phyloP scores from a whole-genome alignment of 2,888 invertebrate genomes.

The Thyatira batis region DNA sequence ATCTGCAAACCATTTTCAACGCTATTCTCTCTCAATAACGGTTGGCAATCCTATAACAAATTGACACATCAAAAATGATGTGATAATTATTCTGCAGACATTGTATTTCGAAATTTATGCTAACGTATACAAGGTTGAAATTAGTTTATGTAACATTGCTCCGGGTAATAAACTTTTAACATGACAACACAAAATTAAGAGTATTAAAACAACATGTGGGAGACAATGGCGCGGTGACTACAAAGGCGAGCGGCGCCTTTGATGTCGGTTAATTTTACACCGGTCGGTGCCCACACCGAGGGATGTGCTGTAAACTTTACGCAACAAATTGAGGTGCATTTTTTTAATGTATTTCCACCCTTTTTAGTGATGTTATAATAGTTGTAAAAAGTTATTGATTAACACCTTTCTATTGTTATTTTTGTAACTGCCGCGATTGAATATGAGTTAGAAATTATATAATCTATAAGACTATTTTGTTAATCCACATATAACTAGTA shows the following conservation, averaged over 20 bases:
- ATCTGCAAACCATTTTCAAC: not conserved
- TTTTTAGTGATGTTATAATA: not conserved
- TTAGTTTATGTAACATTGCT: conserved; percentile 15
- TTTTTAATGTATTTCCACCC: conserved; percentile 9
- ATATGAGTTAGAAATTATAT: too few species aligned
- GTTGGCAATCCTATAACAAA: conserved; percentile 2
- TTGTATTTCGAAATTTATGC: conserved; percentile 14
- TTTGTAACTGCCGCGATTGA: not conserved
- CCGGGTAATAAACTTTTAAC: conserved; percentile 71
- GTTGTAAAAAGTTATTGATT: not conserved
- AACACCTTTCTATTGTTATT: not conserved
- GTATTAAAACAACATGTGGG: conserved; percentile 72
- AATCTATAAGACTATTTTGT: too few species aligned
- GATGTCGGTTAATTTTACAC: conserved; percentile 70
- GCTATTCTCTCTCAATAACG: not conserved
- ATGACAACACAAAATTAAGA: conserved; percentile 77
- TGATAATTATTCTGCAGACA: conserved; percentile 4
- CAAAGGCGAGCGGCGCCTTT: conserved; percentile 70
- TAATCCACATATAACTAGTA: too few species aligned
- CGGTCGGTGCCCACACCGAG: conserved; percentile 42
- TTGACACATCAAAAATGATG: conserved; percentile 8
- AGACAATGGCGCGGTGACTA: conserved; percentile 71
- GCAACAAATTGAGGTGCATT: conserved; percentile 34
- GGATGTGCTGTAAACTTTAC: conserved; percentile 16
- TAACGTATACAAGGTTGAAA: conserved; percentile 29